phyloP scores from a whole-genome alignment of 2,888 invertebrate species.

The Scaptomyza tumidula region DNA sequence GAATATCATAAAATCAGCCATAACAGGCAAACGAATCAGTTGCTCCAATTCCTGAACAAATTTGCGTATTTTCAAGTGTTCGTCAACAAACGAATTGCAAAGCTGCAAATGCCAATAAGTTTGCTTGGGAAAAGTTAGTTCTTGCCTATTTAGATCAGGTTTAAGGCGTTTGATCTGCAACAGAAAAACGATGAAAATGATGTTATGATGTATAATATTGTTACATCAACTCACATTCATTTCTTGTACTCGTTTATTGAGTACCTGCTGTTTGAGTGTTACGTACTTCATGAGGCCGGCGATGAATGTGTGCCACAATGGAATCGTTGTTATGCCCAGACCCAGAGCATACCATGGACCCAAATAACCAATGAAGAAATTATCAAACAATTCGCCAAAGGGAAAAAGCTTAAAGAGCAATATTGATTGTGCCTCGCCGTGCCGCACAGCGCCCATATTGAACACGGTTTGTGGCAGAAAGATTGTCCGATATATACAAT shows the following conservation, averaged over 20 bases:
- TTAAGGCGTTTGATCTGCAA: constrained; percentile 43
- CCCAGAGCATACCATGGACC: constrained; percentile 66
- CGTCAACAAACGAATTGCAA: constrained; percentile 62
- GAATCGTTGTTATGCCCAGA: constrained; percentile 68
- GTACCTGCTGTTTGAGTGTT: constrained; percentile 66
- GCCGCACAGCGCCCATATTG: constrained; percentile 61
- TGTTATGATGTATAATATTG: not conserved
- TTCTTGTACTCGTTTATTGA: constrained; percentile 60
- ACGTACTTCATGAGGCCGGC: constrained; percentile 76
- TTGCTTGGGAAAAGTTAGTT: constrained; percentile 19
- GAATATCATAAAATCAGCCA: constrained; percentile 78
- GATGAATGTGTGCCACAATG: constrained; percentile 80
- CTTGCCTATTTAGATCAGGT: not conserved
- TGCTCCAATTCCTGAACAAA: constrained; percentile 63
- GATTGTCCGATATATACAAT: constrained; percentile 69
- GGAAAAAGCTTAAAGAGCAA: constrained; percentile 75
- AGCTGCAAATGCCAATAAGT: constrained; percentile 60
- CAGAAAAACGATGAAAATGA: not conserved
- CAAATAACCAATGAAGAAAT: constrained; percentile 69
- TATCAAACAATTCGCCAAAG: constrained; percentile 69
- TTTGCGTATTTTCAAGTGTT: constrained; percentile 65
- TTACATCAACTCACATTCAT: constrained; percentile 71
- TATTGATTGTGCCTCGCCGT: constrained; percentile 66
- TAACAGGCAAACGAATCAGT: constrained; percentile 73
- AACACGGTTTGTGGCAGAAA: constrained; percentile 73